phyloP scores from a whole-genome alignment of 92 coral and sea anemone genomes.

The Zoanthus sociatus region DNA sequence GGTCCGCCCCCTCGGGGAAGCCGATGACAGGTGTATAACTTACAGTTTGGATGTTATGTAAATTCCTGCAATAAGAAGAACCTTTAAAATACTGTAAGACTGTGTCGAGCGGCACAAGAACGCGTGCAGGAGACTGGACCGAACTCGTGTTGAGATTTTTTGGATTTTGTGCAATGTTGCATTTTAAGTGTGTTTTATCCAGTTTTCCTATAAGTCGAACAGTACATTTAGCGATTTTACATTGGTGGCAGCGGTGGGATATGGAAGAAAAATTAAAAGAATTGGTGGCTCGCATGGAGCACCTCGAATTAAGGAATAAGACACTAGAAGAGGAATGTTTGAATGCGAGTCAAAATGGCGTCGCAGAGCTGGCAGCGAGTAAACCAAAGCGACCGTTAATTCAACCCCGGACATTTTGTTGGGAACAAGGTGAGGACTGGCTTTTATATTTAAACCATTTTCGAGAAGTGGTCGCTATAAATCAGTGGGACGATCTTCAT shows the following conservation, averaged over 20 bases:
- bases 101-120: too few relatives aligned
- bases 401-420: conserved; percentile 1
- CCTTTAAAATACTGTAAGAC: too few relatives aligned
- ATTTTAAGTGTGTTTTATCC: too few relatives aligned
- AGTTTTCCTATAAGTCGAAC: too few relatives aligned
- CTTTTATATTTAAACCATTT: background rate
- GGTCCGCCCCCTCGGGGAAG: too few relatives aligned
- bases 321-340: background rate
- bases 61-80: too few relatives aligned
- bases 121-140: too few relatives aligned
- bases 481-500: conserved; percentile 4
- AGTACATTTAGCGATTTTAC: background rate
- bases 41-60: too few relatives aligned
- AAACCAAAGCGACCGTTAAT: conserved; percentile 4
- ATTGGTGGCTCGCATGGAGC: background rate
- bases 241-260: conserved; percentile 17
- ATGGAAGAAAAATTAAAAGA: background rate
- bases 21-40: too few relatives aligned
- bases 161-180: too few relatives aligned
- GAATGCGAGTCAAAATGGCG: conserved; percentile 2
- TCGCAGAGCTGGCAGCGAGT: background rate
- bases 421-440: background rate
- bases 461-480: conserved; percentile 12
- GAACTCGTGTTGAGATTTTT: too few relatives aligned
- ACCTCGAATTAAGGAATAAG: background rate